These are phyloP conservation scores for Cephalopholis sonnerati DNA, from an alignment of 2,113 vertebrate species.

Conservation along the genomic window DNA sequence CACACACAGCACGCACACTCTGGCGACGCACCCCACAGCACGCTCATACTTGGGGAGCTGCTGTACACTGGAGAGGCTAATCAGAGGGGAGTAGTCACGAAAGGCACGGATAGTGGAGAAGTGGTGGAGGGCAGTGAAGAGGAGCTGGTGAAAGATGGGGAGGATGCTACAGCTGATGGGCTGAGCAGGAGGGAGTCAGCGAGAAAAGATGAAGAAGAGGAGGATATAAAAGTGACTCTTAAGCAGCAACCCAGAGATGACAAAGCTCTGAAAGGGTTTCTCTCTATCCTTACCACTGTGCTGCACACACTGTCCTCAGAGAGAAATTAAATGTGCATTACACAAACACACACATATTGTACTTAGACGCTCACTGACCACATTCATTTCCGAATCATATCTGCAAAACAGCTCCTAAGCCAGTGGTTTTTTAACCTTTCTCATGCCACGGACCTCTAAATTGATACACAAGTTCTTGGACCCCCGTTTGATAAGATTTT, in stretches of 20 bases:
- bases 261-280: slow-evolving; percentile 80
- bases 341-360: not conserved
- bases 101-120: not conserved
- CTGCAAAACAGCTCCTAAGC: not conserved
- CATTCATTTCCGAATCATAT: not conserved
- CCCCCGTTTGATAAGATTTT: no score
- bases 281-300: slow-evolving; percentile 84
- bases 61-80: slow-evolving; percentile 65
- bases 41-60: slow-evolving; percentile 90
- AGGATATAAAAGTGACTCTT: slow-evolving; percentile 83
- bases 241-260: slow-evolving; percentile 86
- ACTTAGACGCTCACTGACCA: not conserved
- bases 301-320: slow-evolving; percentile 78
- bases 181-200: not conserved
- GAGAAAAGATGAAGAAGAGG: not conserved
- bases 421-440: no score
- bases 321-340: slow-evolving; percentile 16
- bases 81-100: not conserved
- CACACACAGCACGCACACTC: slow-evolving; percentile 72
- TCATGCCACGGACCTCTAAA: no score
- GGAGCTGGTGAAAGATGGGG: not conserved
- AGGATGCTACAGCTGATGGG: not conserved
- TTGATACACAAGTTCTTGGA: no score
- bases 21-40: not conserved
- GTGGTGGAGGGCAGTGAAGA: slow-evolving; percentile 6